A percentile compares a stretch with the other conserved stretches of the same genome.
Conservation (phyloP, 2,797 vertebrate species). For the Triplophysa yarkandensis region DNA sequence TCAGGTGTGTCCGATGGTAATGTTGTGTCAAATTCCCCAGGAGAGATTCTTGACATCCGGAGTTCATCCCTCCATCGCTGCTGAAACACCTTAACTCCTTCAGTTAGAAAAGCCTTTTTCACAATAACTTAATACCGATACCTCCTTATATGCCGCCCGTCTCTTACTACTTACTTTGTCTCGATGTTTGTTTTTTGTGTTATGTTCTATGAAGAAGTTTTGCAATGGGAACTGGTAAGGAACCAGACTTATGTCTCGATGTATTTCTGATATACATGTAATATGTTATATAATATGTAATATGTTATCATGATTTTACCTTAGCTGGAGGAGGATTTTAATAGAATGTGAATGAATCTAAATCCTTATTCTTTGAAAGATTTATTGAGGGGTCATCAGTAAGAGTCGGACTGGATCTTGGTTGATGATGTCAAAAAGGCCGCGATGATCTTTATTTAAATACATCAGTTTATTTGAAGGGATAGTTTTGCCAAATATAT, state of each 20-base stretch:
- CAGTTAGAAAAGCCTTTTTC: constrained; percentile 11
- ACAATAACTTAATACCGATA: constrained; percentile 8
- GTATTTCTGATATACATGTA: constrained; percentile 5
- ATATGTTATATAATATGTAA: no score
- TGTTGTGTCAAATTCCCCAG: constrained; percentile 53
- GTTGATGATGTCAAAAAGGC: background rate
- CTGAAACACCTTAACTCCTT: background rate
- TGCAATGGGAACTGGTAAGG: background rate
- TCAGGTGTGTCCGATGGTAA: constrained; percentile 56
- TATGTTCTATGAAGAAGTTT: background rate
- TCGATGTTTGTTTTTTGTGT: constrained; percentile 12
- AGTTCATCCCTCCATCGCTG: constrained; percentile 26
- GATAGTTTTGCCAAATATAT: no score
- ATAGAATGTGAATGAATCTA: background rate
- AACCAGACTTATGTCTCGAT: background rate
- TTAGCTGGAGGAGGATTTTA: background rate
- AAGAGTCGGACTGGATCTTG: background rate
- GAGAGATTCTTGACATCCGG: constrained; percentile 43
- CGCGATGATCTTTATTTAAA: background rate
- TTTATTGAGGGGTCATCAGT: background rate
- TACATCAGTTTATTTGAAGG: background rate
- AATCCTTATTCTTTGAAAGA: background rate
- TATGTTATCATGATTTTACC: constrained; percentile 4
- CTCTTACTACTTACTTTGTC: constrained; percentile 18
- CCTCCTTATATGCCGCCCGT: background rate